Evolutionary conservation across 2,888 invertebrate genomes (phyloP).

Genomic region (Agonopterix heracliana): DNA sequence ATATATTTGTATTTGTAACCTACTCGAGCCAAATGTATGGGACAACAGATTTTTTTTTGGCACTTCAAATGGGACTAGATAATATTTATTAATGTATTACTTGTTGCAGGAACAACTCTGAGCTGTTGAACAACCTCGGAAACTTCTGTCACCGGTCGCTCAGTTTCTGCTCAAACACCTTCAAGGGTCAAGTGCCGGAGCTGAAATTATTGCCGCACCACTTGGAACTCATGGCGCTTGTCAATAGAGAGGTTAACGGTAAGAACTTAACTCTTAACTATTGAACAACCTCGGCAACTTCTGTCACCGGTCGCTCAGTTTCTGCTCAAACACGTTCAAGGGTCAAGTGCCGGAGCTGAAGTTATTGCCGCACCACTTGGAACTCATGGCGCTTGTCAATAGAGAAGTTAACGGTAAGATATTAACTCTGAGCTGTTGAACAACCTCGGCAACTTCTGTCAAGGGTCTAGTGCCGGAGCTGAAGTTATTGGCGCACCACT

Average conservation of each 20-base stretch:
- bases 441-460: constrained; percentile 98
- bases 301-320: constrained; percentile 93
- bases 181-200: too few relatives aligned
- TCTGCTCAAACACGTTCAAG: constrained; percentile 89
- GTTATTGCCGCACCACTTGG: constrained; percentile 82
- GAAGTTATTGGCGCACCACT: constrained; percentile 82
- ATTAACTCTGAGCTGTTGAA: constrained; percentile 97
- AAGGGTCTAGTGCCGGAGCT: constrained; percentile 86
- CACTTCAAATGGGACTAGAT: too few relatives aligned
- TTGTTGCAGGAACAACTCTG: too few relatives aligned
- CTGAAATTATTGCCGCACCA: too few relatives aligned
- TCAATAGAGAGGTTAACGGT: constrained; percentile 85
- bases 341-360: constrained; percentile 83
- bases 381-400: constrained; percentile 85
- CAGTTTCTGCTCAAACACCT: too few relatives aligned
- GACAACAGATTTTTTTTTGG: too few relatives aligned
- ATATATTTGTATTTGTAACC: too few relatives aligned
- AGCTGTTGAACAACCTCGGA: constrained; percentile 90
- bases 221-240: constrained; percentile 82
- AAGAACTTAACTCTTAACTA: constrained; percentile 92
- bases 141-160: constrained; percentile 99
- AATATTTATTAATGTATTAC: too few relatives aligned
- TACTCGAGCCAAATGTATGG: too few relatives aligned
- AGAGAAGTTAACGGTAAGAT: constrained; percentile 81
- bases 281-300: constrained; percentile 99